Base-by-base conservation (phyloP, 2,888 invertebrate species). In the Parochlus steinenii region DNA sequence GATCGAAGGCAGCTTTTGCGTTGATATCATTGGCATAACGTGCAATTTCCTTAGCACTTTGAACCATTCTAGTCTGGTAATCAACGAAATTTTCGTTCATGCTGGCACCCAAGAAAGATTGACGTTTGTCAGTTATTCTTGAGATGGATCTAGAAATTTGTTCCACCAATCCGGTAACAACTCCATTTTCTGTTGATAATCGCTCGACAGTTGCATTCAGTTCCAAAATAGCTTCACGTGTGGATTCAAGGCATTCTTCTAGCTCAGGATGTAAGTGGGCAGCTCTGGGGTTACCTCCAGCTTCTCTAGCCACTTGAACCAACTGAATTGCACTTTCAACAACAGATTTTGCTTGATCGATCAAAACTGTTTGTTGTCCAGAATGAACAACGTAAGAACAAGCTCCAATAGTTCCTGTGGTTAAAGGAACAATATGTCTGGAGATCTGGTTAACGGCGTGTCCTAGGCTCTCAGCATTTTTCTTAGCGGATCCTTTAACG, bases 11-110 rank as follows among this genome's bases (percentile, higher is more conserved):
- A 0, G 82, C 76, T 58, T 86, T 89, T 5, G 81, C 76, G 31
- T 74, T 74, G 77, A 97, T 93, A 53, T 97, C 95, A 34, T 92
- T 87, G 5, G 93, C 78, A 37, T 89, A 67, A 31, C 82, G 67
- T 0, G 90, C 86, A 42, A 98, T 90, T 56, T 95, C 90, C 61
- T 95, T 95, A 16, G 89, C 81, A 30, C 79, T 73, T 43, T 79
- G 80, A 17, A 97, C 90, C 93, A 98, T 97, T 41, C 90, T 67
- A 0, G 95, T 92, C 62, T 98, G 98, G 55, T 87, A 93, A 62
- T 95, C 93, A 3, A 92, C 95, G 56, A 85, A 97, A 29, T 74
- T 74, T 43, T 78, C 79, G 1, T 70, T 64, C 46, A 74, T 70
- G 46, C 70, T 74, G 0, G 73, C 67, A 3, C 79, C 76, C 39